Base-by-base conservation (phyloP, 2,888 invertebrate genomes). In the Mythimna ferrago region DNA sequence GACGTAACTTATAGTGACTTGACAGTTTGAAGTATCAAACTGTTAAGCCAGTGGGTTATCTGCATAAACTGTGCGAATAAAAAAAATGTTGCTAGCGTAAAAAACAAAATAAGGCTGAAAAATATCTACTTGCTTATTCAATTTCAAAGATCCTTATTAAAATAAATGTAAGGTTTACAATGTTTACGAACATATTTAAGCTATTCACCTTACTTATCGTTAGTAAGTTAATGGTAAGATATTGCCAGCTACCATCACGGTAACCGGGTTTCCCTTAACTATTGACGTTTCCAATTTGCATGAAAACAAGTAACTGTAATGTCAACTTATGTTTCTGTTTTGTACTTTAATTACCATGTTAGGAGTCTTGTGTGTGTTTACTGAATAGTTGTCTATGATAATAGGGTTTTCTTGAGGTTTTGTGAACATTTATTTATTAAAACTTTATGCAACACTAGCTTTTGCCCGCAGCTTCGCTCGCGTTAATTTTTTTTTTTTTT, bases 231-330 rank as follows among this genome's bases (percentile, higher is more conserved):
- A 58, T 60, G 48, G 61, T 66, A 75, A 71, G 70, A 51, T 70
- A 70, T 44, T 67, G 54, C 65, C n/a, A 26, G 66, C 51, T 65
- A 57, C 32, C 58, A 62, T 51, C 48, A 11, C 60, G 38, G 16
- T 77, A 77, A 81, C 81, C 78, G 70, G 73, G 78, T 81, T 81
- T 77, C 53, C 67, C 56, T 68, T 73, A 67, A 67, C 54, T 68
- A 73, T 63, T 70, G 65, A 66, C 73, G 60, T 81, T 80, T 56
- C 61, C 62, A 67, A 81, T 81, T 81, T 67, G 65, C 73, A 81
- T 80, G 58, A 73, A 73, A 73, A 76, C 64, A 56, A 70, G 19
- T 80, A 67, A 68, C 73, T 70, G 73, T 73, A 64, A 62, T 70
- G 67, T 16, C 53, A 61, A 67, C 35, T 21, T 54, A 66, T 76